Conservation (phyloP, 2,113 vertebrate species). For the Labeo catla region DNA sequence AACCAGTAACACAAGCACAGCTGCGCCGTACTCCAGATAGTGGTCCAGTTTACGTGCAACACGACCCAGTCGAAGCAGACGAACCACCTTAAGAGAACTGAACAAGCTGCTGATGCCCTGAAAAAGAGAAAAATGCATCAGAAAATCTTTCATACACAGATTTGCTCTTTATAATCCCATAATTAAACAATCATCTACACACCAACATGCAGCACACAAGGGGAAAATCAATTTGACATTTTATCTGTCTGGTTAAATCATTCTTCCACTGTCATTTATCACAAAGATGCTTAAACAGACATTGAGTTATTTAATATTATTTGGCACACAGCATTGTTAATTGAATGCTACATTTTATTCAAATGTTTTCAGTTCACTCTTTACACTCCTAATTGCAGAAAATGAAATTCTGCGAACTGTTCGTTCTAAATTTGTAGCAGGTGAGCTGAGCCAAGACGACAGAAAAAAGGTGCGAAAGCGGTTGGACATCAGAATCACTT, state of each 20-base stretch:
- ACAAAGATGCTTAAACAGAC: background rate
- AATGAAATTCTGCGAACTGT: background rate
- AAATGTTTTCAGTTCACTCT: background rate
- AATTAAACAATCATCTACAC: background rate
- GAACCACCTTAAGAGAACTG: constrained; percentile 96
- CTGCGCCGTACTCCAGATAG: constrained; percentile 95
- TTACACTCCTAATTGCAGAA: background rate
- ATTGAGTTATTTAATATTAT: background rate
- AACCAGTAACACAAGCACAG: constrained; percentile 92
- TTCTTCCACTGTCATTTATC: background rate
- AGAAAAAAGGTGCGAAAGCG: background rate
- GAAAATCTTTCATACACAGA: background rate
- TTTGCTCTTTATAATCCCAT: background rate
- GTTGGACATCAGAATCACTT: constrained; percentile 6
- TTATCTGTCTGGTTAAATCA: background rate
- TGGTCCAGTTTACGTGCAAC: constrained; percentile 96
- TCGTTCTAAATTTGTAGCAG: background rate
- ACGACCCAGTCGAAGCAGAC: constrained; percentile 90
- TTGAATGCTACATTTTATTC: background rate
- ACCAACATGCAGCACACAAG: background rate
- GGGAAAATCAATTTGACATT: background rate
- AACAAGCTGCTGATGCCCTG: constrained; percentile 98
- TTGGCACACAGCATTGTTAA: background rate
- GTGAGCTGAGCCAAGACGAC: background rate
- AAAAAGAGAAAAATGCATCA: background rate